Base-by-base conservation (phyloP, 1,140 invertebrate genomes). In the Panulirus ornatus region DNA sequence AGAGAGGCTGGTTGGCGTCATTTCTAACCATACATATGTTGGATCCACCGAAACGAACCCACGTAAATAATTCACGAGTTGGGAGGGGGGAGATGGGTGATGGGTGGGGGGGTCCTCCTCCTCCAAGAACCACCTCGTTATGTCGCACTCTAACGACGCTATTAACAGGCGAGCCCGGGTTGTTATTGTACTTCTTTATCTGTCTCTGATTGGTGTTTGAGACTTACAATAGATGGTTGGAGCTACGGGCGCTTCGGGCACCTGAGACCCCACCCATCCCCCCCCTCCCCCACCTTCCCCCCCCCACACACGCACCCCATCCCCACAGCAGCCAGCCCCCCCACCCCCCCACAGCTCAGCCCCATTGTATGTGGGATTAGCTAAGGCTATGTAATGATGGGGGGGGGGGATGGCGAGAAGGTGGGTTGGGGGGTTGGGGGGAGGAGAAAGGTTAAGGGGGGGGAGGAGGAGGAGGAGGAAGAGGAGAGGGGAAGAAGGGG, bases 131-230 rank as follows among this genome's bases (percentile, higher is more conserved):
- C 8, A 22, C 66, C 84, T 70, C 58, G 84, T 86, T 86, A 76
- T 36, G 40, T 63, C 42, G 9, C 71, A 40, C 40, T 66, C 84
- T 86, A 86, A 76, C 84, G 84, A 86, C 84, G 73, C 84, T 71
- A 86, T 86, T 76, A 76, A 76, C 84, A 76, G 63, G 44, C 73
- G 66, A 19, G 22, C 66, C 27, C 38, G 51, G 73, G 30, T 30
- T 87, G 51, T 78, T 58, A 42, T 51, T 54, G 84, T 51, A 47
- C 54, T 87, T 79, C 51, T 87, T 79, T 87, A 87, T 87, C 84
- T 87, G 73, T 63, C 84, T 87, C 22, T 78, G 84, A 87, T 87
- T 87, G 84, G 73, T 76, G 73, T 27, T 78, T 73, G 75, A 34
- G 22, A 19, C 30, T 30, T 22, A 87, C 84, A 87, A 87, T 87